phyloP scores from a whole-genome alignment of 2,113 vertebrate species.

The Seriola aureovittata region DNA sequence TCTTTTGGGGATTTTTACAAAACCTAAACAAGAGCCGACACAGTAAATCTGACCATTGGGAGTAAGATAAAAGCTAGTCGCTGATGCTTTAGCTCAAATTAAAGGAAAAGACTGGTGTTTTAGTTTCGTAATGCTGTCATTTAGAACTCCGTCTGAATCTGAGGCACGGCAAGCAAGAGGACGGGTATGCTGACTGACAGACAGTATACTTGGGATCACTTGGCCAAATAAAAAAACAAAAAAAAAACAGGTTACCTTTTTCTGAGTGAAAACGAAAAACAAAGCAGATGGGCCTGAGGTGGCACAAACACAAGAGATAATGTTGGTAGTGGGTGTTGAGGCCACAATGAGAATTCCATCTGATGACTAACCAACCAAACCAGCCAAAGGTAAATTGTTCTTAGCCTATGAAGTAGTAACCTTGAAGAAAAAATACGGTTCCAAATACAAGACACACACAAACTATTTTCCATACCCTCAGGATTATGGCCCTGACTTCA shows the following conservation, averaged over 20 bases:
- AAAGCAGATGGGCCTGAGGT: slow-evolving; percentile 7
- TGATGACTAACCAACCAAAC: slow-evolving; percentile 37
- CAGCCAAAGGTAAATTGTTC: neutral
- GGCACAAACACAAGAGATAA: slow-evolving; percentile 15
- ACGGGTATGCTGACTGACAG: neutral
- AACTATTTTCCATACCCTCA: slow-evolving; percentile 1
- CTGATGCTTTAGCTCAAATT: slow-evolving; percentile 11
- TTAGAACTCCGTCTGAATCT: neutral
- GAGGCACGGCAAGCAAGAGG: neutral
- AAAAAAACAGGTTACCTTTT: too few species aligned
- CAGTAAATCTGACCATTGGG: slow-evolving; percentile 42
- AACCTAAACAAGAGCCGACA: slow-evolving; percentile 50
- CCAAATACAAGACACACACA: slow-evolving; percentile 30
- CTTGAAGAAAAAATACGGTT: slow-evolving; percentile 23
- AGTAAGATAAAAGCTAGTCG: slow-evolving; percentile 46
- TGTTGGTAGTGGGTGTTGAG: slow-evolving; percentile 22
- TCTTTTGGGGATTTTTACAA: slow-evolving; percentile 45
- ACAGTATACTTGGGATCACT: neutral
- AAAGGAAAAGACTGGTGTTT: slow-evolving; percentile 20
- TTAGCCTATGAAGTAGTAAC: neutral
- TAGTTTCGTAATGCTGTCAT: neutral
- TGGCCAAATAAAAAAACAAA: too few species aligned
- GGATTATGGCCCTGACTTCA: slow-evolving; percentile 31
- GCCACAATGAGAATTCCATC: slow-evolving; percentile 13
- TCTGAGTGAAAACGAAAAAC: neutral